Percentiles rank a stretch among this genome's conserved stretches.
Conservation (phyloP, 2,113 vertebrate genomes). For the Porphyrio hochstetteri region DNA sequence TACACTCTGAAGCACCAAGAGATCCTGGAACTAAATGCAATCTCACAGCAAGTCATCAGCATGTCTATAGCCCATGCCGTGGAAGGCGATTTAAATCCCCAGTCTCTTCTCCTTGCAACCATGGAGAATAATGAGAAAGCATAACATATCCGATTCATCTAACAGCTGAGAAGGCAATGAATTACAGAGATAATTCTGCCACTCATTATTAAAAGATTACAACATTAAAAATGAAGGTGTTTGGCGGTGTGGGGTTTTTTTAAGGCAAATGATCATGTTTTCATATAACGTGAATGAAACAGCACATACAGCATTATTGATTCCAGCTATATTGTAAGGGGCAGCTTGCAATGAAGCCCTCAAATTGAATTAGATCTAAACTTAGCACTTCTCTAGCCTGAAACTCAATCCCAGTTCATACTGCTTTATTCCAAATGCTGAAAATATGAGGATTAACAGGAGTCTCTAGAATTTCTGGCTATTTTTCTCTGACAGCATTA, state of each 20-base stretch:
- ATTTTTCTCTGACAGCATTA: not conserved
- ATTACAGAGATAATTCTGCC: slow-evolving; percentile 66
- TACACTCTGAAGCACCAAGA: slow-evolving; percentile 35
- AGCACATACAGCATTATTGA: not conserved
- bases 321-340: not conserved
- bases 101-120: slow-evolving; percentile 42
- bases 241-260: not conserved
- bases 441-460: not conserved
- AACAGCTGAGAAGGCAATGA: slow-evolving; percentile 61
- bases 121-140: slow-evolving; percentile 67
- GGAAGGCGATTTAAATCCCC: slow-evolving; percentile 61
- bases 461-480: not conserved
- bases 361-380: not conserved
- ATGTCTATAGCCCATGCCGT: slow-evolving; percentile 23
- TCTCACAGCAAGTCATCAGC: slow-evolving; percentile 57
- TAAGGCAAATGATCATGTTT: slow-evolving; percentile 27
- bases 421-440: not conserved
- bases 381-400: not conserved
- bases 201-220: slow-evolving; percentile 65
- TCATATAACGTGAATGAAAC: not conserved
- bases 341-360: not conserved
- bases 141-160: slow-evolving; percentile 64
- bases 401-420: slow-evolving; percentile 20
- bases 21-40: slow-evolving; percentile 55
- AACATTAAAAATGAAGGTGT: slow-evolving; percentile 50